Conservation (phyloP, 2,797 vertebrate genomes). For the Ctenopoma kingsleyae region DNA sequence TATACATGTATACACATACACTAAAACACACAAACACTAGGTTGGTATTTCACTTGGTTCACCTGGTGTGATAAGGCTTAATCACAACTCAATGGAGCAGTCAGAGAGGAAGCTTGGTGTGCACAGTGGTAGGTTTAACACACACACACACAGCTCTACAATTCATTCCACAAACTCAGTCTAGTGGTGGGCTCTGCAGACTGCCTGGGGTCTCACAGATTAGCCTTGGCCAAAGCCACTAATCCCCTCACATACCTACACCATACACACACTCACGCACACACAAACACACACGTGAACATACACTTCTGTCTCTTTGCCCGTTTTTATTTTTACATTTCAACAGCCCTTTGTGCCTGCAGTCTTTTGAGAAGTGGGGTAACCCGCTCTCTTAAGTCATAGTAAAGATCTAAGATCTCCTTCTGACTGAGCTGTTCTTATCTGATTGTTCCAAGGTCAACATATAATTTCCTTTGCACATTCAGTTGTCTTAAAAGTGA, state of each 20-base stretch:
- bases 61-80: conserved; percentile 62
- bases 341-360: background rate
- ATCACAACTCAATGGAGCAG: conserved; percentile 67
- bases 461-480: background rate
- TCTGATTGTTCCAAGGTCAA: background rate
- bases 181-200: conserved; percentile 64
- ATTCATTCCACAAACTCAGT: conserved; percentile 63
- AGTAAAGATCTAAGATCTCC: too few species aligned
- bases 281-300: conserved; percentile 6
- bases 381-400: background rate
- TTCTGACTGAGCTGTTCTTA: background rate
- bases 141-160: conserved; percentile 41
- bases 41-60: conserved; percentile 47
- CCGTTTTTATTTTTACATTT: background rate
- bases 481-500: too few species aligned
- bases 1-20: conserved; percentile 6
- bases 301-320: background rate
- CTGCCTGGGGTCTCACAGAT: conserved; percentile 75
- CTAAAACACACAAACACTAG: conserved; percentile 11
- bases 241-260: conserved; percentile 66
- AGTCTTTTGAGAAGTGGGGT: background rate
- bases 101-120: conserved; percentile 40
- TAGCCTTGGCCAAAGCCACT: conserved; percentile 70
- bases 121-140: conserved; percentile 43
- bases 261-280: conserved; percentile 32